Percentiles rank a stretch among this genome's conserved stretches.
phyloP scores from a whole-genome alignment of 1,140 invertebrate species.

The Holotrichia oblita region DNA sequence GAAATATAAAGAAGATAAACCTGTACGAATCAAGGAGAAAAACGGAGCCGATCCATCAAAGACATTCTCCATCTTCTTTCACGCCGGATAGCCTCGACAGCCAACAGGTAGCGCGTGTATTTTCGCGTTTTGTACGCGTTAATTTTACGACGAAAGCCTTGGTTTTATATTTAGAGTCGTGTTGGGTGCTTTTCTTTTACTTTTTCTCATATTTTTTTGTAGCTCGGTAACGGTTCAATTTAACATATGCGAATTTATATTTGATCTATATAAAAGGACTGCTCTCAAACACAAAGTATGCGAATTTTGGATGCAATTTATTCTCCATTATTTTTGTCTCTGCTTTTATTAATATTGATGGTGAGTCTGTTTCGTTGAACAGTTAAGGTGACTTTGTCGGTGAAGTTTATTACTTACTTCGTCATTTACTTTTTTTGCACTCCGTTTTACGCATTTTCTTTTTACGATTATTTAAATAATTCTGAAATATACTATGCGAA shows the following conservation, averaged over 20 bases:
- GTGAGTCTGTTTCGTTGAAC: neutral
- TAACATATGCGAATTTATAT: conserved; percentile 4
- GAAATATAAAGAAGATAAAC: conserved; percentile 47
- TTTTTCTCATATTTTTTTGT: neutral
- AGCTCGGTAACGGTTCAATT: conserved; percentile 5
- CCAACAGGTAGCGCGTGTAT: conserved; percentile 45
- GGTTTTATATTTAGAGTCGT: conserved; percentile 36
- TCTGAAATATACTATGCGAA: no score
- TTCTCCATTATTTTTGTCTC: conserved; percentile 11
- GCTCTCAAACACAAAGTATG: neutral
- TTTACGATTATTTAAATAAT: no score
- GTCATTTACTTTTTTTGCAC: neutral
- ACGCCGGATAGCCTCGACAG: conserved; percentile 55
- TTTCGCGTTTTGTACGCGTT: conserved; percentile 34
- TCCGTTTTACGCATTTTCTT: neutral
- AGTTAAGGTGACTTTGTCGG: neutral
- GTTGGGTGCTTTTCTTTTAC: conserved; percentile 24
- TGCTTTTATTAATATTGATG: neutral
- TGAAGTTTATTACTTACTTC: neutral
- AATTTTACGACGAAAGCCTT: conserved; percentile 36
- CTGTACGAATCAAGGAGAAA: conserved; percentile 46
- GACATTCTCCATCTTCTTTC: conserved; percentile 51
- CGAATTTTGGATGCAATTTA: neutral
- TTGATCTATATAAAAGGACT: neutral
- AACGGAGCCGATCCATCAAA: conserved; percentile 50